Base-by-base conservation (phyloP, 2,113 vertebrate genomes). In the Gadus chalcogrammus region DNA sequence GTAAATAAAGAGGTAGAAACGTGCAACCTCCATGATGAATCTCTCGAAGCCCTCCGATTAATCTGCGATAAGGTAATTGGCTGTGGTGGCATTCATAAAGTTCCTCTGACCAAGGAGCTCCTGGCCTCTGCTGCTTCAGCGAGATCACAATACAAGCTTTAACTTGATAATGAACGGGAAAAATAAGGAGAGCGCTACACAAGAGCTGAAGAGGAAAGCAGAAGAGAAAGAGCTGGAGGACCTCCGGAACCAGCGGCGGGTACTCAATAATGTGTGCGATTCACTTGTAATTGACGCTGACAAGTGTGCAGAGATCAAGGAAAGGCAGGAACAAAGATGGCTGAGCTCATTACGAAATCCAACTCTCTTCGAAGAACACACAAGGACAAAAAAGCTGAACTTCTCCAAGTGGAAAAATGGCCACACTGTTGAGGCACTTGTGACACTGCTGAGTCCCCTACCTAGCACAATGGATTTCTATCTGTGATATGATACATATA, bases 1-100 rank as follows among this genome's bases (percentile, higher is more conserved):
- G 15, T 70, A 17, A 71, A 71, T 5, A 76, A 61, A 58, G 69
- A 76, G 59, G 60, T 68, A 58, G 73, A 75, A 31, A 2, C 31
- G 0, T 15, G 31, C 8, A 65, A 65, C 48, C 22, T 69, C 15
- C 15, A 18, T 22, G 27, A 64, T 15, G 48, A 69, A 15, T 15
- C 17, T 0, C 5, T 74, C 16, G 60, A 28, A 17, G 60, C 66
- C 11, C 59, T 13, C 17, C 53, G 60, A 11, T 18, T 74, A 7
- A 53, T 68, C 13, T 74, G 61, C 18, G 66, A 69, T 11, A 15
- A 35, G 3, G 60, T 74, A 12, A 64, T 18, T 35, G 15, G 6
- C n/a, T 63, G 48, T 68, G 65, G 66, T 13, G 60, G 66, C 9
- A 42, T 73, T 35, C 35, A 68, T 15, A 73, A 73, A 38, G 71